phyloP scores from a whole-genome alignment of 1,140 invertebrate species.

The Eueides isabella region DNA sequence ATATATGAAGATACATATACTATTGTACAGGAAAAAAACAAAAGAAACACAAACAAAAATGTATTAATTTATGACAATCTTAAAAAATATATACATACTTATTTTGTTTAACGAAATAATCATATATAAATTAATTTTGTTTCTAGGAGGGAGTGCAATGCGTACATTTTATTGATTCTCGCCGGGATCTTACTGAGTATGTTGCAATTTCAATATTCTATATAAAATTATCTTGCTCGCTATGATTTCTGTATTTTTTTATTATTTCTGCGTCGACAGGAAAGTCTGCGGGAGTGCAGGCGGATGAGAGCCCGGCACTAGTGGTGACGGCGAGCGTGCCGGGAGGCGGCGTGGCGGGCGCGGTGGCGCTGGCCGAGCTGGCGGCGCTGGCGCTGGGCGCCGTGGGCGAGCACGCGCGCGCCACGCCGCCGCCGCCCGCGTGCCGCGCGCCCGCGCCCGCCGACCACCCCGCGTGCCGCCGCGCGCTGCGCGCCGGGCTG shows the following conservation, averaged over 20 bases:
- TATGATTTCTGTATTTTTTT: background rate
- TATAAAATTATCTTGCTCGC: background rate
- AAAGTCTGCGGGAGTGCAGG: background rate
- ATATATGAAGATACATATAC: too few relatives aligned
- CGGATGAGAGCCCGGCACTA: conserved; percentile 21
- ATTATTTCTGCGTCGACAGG: background rate
- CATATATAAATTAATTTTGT: background rate
- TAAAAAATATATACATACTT: too few relatives aligned
- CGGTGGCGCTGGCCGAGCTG: conserved; percentile 38
- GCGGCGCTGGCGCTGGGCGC: conserved; percentile 31
- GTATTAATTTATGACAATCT: too few relatives aligned
- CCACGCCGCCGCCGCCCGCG: conserved; percentile 36
- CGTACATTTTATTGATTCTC: conserved; percentile 10
- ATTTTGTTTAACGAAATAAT: too few relatives aligned
- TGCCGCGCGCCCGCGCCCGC: conserved; percentile 34
- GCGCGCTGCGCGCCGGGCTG: conserved; percentile 36
- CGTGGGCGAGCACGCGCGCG: conserved; percentile 39
- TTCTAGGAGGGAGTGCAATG: background rate
- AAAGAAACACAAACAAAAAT: too few relatives aligned
- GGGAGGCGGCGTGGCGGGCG: conserved; percentile 21
- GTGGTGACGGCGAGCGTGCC: conserved; percentile 43
- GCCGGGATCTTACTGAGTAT: background rate
- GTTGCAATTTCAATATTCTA: background rate
- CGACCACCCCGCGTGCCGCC: conserved; percentile 34
- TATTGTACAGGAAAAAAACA: too few relatives aligned